Evolutionary conservation across 2,888 invertebrate genomes (phyloP), one percentile per base, ranked within the genome.

Genomic region (Leucophenga montana): DNA sequence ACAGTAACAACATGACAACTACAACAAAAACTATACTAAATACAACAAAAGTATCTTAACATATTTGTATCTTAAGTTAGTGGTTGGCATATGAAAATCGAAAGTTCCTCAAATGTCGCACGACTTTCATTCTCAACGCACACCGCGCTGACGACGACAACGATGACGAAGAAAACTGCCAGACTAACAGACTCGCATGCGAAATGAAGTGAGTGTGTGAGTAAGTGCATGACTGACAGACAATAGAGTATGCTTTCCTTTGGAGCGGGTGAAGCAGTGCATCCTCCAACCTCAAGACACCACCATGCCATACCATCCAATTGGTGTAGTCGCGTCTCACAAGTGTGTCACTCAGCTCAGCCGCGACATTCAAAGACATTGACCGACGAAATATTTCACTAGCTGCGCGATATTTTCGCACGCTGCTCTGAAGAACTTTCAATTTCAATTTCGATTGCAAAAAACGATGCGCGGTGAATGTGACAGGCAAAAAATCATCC

Each of bases 111-210:
- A 31, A 64, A 48, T 48, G 62, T 48, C 46, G 48, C 13, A 46
- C 20, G 46, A 64, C 62, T 64, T 64, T 64, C 57, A 27, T 57
- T 57, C 62, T 64, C 11, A 71, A 22, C 48, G n/a, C 39, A 33
- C 64, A 56, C 33, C 54, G 68, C 50, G 48, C 67, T 61, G 67
- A 70, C 11, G 70, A 68, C 56, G 61, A 73, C 70, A 73, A 74
- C 65, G n/a, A 46, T 14, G 46, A 46, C 46, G 13, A 46, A 2
- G n/a, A n/a, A 16, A 50, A 16, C 50, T 50, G 50, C 18, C 18
- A n/a, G 50, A 50, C 50, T 11, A 13, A 18, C 8, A 5, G 50
- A 50, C 50, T n/a, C 16, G 6, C 50, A 18, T 16, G 50, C 50
- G 8, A 27, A 4, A 27, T 27, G 27, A 33, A 61, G 61, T 16